Base-by-base conservation (phyloP, 2,113 vertebrate genomes). In the Meriones unguiculatus region DNA sequence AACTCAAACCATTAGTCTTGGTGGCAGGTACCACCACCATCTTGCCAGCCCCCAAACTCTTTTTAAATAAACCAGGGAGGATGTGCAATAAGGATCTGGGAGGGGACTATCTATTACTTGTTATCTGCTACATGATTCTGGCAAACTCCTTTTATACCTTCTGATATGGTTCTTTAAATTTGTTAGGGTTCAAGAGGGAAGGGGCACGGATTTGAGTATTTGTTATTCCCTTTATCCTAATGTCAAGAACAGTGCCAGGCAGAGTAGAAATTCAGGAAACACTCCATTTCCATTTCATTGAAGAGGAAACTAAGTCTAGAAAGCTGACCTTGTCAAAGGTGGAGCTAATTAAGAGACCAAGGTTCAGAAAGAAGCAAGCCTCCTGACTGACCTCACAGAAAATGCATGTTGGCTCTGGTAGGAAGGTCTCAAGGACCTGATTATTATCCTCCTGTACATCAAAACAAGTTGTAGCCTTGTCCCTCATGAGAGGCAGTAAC, bases 221-320 rank as follows among this genome's bases (percentile, higher is more conserved):
- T 95, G 32, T 54, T 65, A 46, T 81, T 22, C 38, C 28, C 38
- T 90, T 96, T 88, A 65, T 70, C 41, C 52, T 77, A 64, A 90
- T 76, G 65, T 38, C 28, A 57, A 91, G 78, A 82, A 95, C 32
- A 90, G 25, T 84, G 67, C 46, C 38, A 76, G 59, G 78, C 52
- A 70, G 5, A 73, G 67, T 24, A 62, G 57, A 62, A 6, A 62
- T n/a, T 69, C 41, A 64, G 59, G 81, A 69, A 92, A n/a, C 20
- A 81, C 50, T 32, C 67, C 50, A 80, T 18, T 75, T 75, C 65
- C 62, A 87, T 13, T 75, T 78, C 54, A 78, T 1, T 54, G 32
- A 93, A 62, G 72, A 91, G 73, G 38, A 91, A 77, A 96, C 30
- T 24, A 90, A 75, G 65, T 87, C 84, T 52, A 52, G 57, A 97